Evolutionary conservation across 1,140 invertebrate genomes (phyloP), one percentile per base, ranked within the genome.

Genomic region (Cydia splendana): DNA sequence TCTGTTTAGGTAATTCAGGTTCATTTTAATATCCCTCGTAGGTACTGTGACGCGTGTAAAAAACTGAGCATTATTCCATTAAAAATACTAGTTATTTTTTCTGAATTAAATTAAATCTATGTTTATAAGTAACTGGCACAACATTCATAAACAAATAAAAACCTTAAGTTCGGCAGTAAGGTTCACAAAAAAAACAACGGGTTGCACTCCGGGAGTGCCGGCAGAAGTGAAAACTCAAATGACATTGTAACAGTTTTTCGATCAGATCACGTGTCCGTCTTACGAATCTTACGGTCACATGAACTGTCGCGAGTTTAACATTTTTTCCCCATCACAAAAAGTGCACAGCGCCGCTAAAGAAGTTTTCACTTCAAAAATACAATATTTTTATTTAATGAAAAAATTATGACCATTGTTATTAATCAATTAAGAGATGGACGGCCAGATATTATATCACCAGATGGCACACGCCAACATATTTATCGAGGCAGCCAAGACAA

Each of bases 41-140:
- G 30, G 2, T 42, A 53, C 51, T 7, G 51, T 48, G 6, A 57
- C 53, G 7, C 18, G 10, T 75, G 18, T 75, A 74, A 77, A 76
- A 81, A 79, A 79, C 84, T 88, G 84, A 88, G 80, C 86, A 87
- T 87, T 87, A 12, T 77, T 78, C 76, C 67, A 80, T 83, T 75
- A 69, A 83, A 83, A 82, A 85, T 82, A 80, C 79, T 89, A 83
- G 76, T 79, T 78, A 82, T 77, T 77, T 65, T 78, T 75, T 77
- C 69, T 79, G 80, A 79, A 65, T 80, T 79, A 71, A 74, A 77
- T 77, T 74, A 74, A 77, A 78, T 74, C 80, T 81, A 79, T 75
- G 78, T 82, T 84, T 87, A 84, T 85, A 78, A 80, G 78, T 89
- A 91, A 91, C 89, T 91, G 89, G 88, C 89, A 91, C 88, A 90